These are phyloP conservation scores for Actenoides lindsayi DNA, from an alignment of 2,113 vertebrate species.

Conservation along the genomic window DNA sequence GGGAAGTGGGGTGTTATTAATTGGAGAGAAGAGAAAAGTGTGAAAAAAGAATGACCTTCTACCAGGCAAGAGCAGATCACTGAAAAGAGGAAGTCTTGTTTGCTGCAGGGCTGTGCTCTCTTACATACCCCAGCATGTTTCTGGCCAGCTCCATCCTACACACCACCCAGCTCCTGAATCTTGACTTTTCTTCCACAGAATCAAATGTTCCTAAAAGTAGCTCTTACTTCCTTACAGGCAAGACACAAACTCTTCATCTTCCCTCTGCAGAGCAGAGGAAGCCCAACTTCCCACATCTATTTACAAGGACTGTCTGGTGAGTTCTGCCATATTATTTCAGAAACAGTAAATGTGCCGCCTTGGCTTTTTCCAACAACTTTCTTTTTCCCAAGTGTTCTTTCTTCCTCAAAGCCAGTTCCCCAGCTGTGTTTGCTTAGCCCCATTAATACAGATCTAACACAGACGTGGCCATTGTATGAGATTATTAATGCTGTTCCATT, in stretches of 20 bases:
- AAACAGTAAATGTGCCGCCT: background rate
- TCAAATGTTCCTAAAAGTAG: background rate
- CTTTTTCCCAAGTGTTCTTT: background rate
- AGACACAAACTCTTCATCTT: background rate
- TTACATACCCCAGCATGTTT: background rate
- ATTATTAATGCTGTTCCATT: background rate
- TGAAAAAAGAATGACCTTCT: background rate
- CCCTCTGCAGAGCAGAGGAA: background rate
- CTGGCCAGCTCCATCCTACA: background rate
- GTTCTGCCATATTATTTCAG: background rate
- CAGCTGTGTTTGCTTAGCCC: slow-evolving; percentile 30
- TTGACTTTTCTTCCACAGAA: background rate
- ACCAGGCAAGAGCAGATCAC: background rate
- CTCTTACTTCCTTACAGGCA: background rate
- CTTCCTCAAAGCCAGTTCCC: background rate
- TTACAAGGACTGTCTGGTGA: background rate
- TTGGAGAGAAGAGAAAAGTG: background rate
- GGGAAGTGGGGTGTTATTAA: background rate
- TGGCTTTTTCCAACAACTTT: background rate
- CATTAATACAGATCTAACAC: background rate
- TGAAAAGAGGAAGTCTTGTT: background rate
- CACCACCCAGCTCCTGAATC: background rate
- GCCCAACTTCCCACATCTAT: background rate
- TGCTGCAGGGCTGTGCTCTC: background rate
- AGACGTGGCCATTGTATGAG: background rate